Evolutionary conservation across 2,113 vertebrate genomes (phyloP).

Genomic region (Chamaea fasciata): DNA sequence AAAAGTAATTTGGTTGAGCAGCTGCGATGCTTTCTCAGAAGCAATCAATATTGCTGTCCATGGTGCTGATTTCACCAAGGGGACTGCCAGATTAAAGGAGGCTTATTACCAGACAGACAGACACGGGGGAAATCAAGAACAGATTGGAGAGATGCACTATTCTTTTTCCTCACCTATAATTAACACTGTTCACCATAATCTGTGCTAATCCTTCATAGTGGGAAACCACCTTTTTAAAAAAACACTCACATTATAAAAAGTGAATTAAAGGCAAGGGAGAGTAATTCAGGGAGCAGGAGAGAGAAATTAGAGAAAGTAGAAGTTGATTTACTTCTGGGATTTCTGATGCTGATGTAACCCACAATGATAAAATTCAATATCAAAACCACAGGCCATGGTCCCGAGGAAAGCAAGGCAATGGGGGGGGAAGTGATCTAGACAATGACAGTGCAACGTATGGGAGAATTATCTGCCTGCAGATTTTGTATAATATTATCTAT

Average conservation of each 20-base stretch:
- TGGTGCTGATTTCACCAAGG: constrained; percentile 79
- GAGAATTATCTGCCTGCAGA: not conserved
- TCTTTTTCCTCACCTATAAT: constrained; percentile 75
- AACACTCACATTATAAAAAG: constrained; percentile 22
- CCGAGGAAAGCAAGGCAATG: not conserved
- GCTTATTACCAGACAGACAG: constrained; percentile 77
- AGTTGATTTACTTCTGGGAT: not conserved
- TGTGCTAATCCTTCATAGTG: constrained; percentile 76
- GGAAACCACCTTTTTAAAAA: constrained; percentile 49
- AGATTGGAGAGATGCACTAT: constrained; percentile 69
- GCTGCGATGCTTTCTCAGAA: constrained; percentile 83
- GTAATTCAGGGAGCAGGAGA: not conserved
- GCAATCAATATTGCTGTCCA: constrained; percentile 84
- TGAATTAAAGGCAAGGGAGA: constrained; percentile 31
- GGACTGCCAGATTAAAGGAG: constrained; percentile 81
- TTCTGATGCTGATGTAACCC: not conserved
- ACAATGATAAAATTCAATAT: not conserved
- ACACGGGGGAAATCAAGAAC: constrained; percentile 79
- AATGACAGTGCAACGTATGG: not conserved
- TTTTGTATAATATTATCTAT: constrained; percentile 26
- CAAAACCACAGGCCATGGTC: not conserved
- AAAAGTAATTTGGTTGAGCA: constrained; percentile 85
- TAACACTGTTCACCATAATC: constrained; percentile 79
- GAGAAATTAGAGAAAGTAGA: not conserved
- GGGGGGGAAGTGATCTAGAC: not conserved